phyloP scores from a whole-genome alignment of 2,797 vertebrate genomes.

The Heteromormyrus szaboi region DNA sequence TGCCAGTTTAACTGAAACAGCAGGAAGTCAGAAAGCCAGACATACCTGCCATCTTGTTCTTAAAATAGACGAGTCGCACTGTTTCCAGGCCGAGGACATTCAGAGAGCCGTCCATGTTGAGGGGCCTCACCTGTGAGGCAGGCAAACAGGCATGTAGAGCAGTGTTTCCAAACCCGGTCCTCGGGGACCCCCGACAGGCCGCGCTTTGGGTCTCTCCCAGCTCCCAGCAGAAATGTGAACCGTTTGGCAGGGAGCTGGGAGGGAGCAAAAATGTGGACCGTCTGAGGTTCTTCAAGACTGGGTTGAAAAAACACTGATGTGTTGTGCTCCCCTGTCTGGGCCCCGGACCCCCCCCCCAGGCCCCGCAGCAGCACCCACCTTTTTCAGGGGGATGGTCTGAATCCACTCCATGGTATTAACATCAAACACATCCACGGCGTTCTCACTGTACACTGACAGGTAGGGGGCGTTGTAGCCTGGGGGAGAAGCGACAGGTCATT shows the following conservation, averaged over 20 bases:
- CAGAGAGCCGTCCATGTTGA: slow-evolving; percentile 90
- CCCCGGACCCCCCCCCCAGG: background rate
- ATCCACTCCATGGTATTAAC: slow-evolving; percentile 99
- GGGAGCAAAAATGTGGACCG: background rate
- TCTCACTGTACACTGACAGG: slow-evolving; percentile 96
- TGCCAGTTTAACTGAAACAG: background rate
- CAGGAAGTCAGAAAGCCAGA: background rate
- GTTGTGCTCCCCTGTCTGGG: background rate
- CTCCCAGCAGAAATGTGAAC: background rate
- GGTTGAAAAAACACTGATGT: background rate
- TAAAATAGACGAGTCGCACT: slow-evolving; percentile 93
- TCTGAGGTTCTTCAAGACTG: background rate
- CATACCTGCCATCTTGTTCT: slow-evolving; percentile 97
- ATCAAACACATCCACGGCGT: slow-evolving; percentile 89
- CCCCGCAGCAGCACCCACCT: slow-evolving; percentile 57
- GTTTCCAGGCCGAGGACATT: slow-evolving; percentile 94
- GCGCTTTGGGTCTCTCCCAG: background rate
- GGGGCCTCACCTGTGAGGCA: slow-evolving; percentile 77
- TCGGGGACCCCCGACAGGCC: background rate
- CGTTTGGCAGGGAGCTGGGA: background rate
- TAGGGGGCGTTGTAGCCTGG: slow-evolving; percentile 96
- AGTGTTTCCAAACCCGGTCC: background rate
- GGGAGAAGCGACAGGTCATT: background rate
- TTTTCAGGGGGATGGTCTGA: slow-evolving; percentile 94
- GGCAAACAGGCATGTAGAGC: background rate